Evolutionary conservation across 2,113 vertebrate genomes (phyloP).

Genomic region (Clarias magur): DNA sequence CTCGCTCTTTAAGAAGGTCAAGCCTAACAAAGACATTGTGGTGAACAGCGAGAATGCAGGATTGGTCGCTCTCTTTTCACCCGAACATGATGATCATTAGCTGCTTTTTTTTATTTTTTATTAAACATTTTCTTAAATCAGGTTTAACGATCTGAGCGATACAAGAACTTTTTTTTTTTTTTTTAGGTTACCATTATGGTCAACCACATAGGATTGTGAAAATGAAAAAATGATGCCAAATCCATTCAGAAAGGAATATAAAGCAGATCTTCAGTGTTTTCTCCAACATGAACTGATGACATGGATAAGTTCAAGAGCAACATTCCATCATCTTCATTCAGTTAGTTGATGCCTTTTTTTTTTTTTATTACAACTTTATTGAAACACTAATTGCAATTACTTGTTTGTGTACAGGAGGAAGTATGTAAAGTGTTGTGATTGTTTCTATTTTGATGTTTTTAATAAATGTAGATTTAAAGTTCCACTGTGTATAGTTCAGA

Average conservation of each 20-base stretch:
- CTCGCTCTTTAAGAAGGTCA: conserved; percentile 90
- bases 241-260: not conserved
- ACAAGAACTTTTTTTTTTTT: not conserved
- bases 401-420: conserved; percentile 56
- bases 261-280: not conserved
- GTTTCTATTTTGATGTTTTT: conserved; percentile 71
- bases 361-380: conserved; percentile 40
- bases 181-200: not conserved
- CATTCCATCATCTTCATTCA: conserved; percentile 63
- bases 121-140: not conserved
- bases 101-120: not conserved
- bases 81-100: conserved; percentile 49
- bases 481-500: conserved; percentile 11
- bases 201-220: not conserved
- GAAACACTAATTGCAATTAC: conserved; percentile 63
- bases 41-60: conserved; percentile 70
- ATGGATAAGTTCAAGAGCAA: conserved; percentile 58
- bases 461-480: conserved; percentile 60
- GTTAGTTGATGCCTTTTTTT: conserved; percentile 19
- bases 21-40: conserved; percentile 78
- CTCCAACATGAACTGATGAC: not conserved
- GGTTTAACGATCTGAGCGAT: not conserved
- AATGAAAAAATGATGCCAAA: not conserved
- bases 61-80: conserved; percentile 79
- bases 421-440: conserved; percentile 60